Evolutionary conservation across 2,113 vertebrate genomes (phyloP).

Genomic region (Nyctereutes procyonoides): DNA sequence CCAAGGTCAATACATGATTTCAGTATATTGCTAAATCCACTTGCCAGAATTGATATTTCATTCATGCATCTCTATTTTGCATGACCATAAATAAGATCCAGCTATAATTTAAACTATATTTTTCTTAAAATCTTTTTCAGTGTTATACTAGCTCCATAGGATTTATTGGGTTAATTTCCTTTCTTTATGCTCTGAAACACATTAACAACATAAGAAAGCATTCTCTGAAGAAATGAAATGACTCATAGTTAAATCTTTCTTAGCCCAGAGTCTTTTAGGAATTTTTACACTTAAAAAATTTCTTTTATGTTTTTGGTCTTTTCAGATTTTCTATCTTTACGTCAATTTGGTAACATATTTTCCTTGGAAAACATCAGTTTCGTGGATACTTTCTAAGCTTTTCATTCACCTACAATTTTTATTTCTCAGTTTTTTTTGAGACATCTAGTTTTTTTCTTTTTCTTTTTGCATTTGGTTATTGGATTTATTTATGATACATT

Average conservation of each 20-base stretch:
- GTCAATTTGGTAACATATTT: background rate
- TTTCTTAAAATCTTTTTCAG: background rate
- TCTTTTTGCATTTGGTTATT: background rate
- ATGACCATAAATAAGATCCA: background rate
- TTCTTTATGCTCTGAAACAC: constrained; percentile 1
- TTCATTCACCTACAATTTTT: background rate
- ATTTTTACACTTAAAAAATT: constrained; percentile 18
- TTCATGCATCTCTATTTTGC: background rate
- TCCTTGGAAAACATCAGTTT: background rate
- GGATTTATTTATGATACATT: background rate
- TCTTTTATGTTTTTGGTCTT: background rate
- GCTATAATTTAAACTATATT: background rate
- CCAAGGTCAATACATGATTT: background rate
- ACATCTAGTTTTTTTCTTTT: background rate
- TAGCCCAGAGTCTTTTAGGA: background rate
- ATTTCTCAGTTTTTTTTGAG: background rate
- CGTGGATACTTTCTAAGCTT: background rate
- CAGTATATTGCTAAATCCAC: background rate
- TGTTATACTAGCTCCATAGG: background rate
- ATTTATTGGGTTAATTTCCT: background rate
- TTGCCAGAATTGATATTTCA: background rate
- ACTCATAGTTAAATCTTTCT: background rate
- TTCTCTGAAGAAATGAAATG: constrained; percentile 30
- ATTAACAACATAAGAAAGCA: background rate
- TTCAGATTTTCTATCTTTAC: constrained; percentile 1